Evolutionary conservation across 2,113 vertebrate genomes (phyloP).

Genomic region (Phyllostomus hastatus): DNA sequence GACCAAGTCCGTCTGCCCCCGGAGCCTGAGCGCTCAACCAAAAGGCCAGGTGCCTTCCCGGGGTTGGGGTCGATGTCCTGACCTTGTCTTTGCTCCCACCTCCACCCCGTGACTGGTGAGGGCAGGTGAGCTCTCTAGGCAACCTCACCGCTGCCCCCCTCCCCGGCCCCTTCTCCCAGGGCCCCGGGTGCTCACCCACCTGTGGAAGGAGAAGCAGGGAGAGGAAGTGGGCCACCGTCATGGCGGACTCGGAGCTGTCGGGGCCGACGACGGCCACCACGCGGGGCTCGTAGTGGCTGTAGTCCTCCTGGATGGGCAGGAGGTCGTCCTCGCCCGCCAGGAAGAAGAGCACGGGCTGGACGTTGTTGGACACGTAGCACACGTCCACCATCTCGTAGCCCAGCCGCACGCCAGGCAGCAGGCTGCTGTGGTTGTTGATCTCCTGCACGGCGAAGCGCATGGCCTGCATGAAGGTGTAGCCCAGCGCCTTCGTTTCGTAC

Average conservation of each 20-base stretch:
- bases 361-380: conserved; percentile 78
- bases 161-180: background rate
- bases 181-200: conserved; percentile 79
- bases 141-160: background rate
- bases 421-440: conserved; percentile 82
- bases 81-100: accelerated
- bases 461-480: conserved; percentile 86
- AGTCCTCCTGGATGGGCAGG: conserved; percentile 34
- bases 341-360: conserved; percentile 83
- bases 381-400: conserved; percentile 87
- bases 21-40: background rate
- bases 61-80: background rate
- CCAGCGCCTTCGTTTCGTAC: conserved; percentile 78
- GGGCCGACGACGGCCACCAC: conserved; percentile 86
- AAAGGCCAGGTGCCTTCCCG: background rate
- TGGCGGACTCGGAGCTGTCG: conserved; percentile 81
- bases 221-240: conserved; percentile 80
- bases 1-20: background rate
- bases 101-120: no score
- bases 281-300: background rate
- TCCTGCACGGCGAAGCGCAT: conserved; percentile 87
- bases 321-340: conserved; percentile 47
- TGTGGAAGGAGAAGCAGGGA: conserved; percentile 85
- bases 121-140: background rate
- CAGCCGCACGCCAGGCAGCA: conserved; percentile 84